Evolutionary conservation across 2,113 vertebrate genomes (phyloP), one percentile per base, ranked within the genome.

Genomic region (Ochotona curzoniae): DNA sequence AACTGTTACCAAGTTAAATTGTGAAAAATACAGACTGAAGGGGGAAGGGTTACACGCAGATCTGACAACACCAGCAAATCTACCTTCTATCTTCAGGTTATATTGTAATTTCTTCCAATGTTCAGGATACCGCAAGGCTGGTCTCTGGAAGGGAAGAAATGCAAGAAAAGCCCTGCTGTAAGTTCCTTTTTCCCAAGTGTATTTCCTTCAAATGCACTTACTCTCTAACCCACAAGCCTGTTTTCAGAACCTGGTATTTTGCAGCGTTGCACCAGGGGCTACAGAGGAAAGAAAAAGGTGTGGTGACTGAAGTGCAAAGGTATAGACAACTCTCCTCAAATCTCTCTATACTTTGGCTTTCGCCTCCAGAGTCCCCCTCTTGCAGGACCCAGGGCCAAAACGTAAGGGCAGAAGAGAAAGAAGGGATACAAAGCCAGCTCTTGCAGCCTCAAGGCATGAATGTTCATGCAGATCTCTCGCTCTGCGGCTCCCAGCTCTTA

Each of bases 71-170:
- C 1, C 8, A 51, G 74, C 18, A 89, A 44, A 69, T 20, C 28
- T 69, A 84, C 78, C 79, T 86, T 83, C 71, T 93, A 4, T 78
- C n/a, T 70, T 93, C 81, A 83, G 69, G 11, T 23, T 80, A 61
- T 7, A 20, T 32, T 5, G 60, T 4, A 35, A 57, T 47, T 90
- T 96, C 71, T n/a, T 96, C 67, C 88, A 7, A 74, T 49, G 30
- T 57, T 61, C 71, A 73, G 96, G 91, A 47, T 95, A 71, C 74
- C 44, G 76, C 89, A 92, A 6, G 0, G 66, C 35, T 87, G 92
- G 96, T 94, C 15, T 96, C 97, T 96, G 32, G 23, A 75, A 66
- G 5, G 28, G 51, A 38, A n/a, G 21, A 38, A 69, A 14, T 18
- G 66, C 7, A 91, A 79, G 30, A 47, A 84, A 81, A 85, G 32